These are phyloP conservation scores for Pseudotriccus pelzelni DNA, from an alignment of 2,797 vertebrate genomes.

Conservation along the genomic window DNA sequence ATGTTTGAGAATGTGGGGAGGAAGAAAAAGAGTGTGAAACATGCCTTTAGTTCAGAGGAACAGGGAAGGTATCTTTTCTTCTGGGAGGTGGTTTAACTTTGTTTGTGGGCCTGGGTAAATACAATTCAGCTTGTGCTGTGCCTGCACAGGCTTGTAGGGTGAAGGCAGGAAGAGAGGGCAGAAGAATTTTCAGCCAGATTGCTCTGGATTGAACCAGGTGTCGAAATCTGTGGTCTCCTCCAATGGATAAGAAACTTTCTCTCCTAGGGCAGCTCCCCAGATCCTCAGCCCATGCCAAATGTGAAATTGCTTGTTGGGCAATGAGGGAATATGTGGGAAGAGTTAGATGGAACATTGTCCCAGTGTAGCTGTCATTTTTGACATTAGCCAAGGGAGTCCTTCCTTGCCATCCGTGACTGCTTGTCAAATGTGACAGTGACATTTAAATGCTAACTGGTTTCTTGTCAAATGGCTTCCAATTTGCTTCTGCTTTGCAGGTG, in stretches of 20 bases:
- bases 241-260: background rate
- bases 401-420: background rate
- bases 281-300: background rate
- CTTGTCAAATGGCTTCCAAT: background rate
- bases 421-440: background rate
- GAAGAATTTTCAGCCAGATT: background rate
- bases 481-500: conserved; percentile 76
- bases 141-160: background rate
- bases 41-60: background rate
- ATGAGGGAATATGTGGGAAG: background rate
- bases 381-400: background rate
- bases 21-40: background rate
- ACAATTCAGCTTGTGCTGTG: background rate
- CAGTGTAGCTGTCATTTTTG: background rate
- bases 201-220: background rate
- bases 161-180: background rate
- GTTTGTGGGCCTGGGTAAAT: background rate
- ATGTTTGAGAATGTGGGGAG: background rate
- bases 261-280: background rate
- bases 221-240: background rate
- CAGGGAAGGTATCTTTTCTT: background rate
- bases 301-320: background rate
- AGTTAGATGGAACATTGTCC: background rate
- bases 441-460: background rate
- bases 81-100: background rate